phyloP scores from a whole-genome alignment of 2,797 vertebrate genomes.

The Cacajao melanocephalus region DNA sequence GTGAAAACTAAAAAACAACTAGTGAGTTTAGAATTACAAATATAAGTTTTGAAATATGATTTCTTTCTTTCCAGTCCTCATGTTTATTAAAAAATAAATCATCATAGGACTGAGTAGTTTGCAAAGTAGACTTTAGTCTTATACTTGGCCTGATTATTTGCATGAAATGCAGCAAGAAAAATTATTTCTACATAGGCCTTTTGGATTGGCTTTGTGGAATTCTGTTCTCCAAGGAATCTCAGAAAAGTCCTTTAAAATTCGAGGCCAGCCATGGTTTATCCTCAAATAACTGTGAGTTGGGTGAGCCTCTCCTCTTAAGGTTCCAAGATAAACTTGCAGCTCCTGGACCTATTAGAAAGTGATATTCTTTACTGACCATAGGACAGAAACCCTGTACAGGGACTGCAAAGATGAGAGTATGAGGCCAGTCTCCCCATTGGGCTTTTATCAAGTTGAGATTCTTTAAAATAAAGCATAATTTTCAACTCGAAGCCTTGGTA shows the following conservation, averaged over 20 bases:
- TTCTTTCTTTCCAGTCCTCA: background rate
- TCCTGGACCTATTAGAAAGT: background rate
- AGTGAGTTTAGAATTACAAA: background rate
- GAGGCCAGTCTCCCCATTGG: background rate
- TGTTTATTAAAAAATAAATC: background rate
- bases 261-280: background rate
- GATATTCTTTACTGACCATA: background rate
- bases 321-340: background rate
- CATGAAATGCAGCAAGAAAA: background rate
- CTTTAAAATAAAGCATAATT: background rate
- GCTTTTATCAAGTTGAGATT: background rate
- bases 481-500: background rate
- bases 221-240: background rate
- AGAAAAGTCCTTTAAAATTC: background rate
- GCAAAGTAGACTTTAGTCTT: background rate
- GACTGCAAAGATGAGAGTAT: background rate
- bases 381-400: background rate
- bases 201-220: background rate
- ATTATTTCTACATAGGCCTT: background rate
- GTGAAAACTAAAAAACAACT: background rate
- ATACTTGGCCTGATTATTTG: background rate
- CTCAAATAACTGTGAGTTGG: background rate
- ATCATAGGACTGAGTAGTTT: background rate
- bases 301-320: background rate
- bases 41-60: background rate